Evolutionary conservation across 2,888 invertebrate genomes (phyloP).

Genomic region (Ochropleura plecta): DNA sequence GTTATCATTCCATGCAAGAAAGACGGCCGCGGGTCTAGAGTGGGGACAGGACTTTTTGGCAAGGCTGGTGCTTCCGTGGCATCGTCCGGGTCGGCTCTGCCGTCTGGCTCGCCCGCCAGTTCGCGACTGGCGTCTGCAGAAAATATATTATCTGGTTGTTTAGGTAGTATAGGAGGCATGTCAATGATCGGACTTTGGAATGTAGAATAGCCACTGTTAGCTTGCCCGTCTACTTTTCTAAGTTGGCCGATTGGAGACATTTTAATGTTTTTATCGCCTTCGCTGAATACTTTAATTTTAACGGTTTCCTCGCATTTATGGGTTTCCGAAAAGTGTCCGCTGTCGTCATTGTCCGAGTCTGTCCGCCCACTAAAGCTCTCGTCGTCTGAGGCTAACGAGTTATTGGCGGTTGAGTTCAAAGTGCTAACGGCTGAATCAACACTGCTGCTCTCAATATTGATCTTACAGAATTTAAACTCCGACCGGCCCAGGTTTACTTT

Average conservation of each 20-base stretch:
- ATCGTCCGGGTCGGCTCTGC: constrained; percentile 95
- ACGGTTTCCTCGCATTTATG: constrained; percentile 88
- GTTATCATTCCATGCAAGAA: constrained; percentile 93
- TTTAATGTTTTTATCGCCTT: constrained; percentile 85
- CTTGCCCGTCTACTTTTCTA: constrained; percentile 87
- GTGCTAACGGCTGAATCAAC: constrained; percentile 90
- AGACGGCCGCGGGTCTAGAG: constrained; percentile 91
- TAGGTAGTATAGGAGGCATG: constrained; percentile 86
- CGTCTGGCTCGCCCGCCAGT: constrained; percentile 96
- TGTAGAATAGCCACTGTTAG: constrained; percentile 86
- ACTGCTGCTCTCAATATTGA: constrained; percentile 87
- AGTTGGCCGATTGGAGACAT: constrained; percentile 85
- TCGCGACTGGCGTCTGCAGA: constrained; percentile 93
- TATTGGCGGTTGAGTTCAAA: constrained; percentile 90
- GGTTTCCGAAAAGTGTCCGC: constrained; percentile 88
- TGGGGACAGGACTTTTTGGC: constrained; percentile 93
- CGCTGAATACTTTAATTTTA: constrained; percentile 88
- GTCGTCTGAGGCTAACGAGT: constrained; percentile 88
- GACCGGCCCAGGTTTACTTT: constrained; percentile 91
- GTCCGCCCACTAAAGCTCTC: constrained; percentile 89
- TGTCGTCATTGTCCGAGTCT: constrained; percentile 91
- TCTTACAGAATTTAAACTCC: constrained; percentile 90
- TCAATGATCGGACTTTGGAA: constrained; percentile 88
- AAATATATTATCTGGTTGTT: constrained; percentile 84
- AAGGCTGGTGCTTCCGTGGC: constrained; percentile 92